Base-by-base conservation (phyloP, 2,797 vertebrate species). In the Microctenopoma lineatum region DNA sequence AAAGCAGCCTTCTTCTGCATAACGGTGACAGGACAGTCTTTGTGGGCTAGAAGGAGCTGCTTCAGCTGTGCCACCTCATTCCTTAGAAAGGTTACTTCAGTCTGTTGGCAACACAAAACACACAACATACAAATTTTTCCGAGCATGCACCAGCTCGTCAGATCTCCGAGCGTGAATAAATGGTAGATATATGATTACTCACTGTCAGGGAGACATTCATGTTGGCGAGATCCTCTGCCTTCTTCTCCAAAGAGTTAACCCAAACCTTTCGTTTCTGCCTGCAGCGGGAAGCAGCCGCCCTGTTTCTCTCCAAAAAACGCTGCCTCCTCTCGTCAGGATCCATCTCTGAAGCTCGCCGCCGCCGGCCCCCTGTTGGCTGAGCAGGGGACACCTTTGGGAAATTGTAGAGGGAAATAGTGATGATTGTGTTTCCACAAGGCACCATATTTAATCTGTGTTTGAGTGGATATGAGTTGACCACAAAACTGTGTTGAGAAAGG, bases 1-100 rank as follows among this genome's bases (percentile, higher is more conserved):
- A 96, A 97, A 67, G 96, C 95, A 7, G 94, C 97, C 77, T 97
- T 97, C 87, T 97, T 98, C 94, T 99, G 97, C 94, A 98, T 95
- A 45, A 95, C 92, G 14, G 97, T 99, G 87, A 99, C 96, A 0
- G 97, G 97, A 56, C 97, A 99, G 89, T 99, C 97, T 92, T 98
- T 98, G 90, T 99, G 97, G 62, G 97, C 96, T 88, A 99, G 90
- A 51, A 99, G 94, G 25, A 99, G 94, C 92, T 99, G 97, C 81
- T 99, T 99, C 65, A 99, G 92, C 60, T 97, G 97, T 13, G 96
- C 95, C 83, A 99, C 97, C 75, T 99, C 97, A 4, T 95, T 96
- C 87, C 96, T 95, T 87, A 99, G 91, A 36, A 97, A 91, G 6
- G 94, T 94, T 39, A 99, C 97, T 94, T 99, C 97, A 75, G 94